Percentiles rank a stretch among this genome's conserved stretches.
Evolutionary conservation across 2,797 vertebrate genomes (phyloP).

Genomic region (Thunnus albacares): DNA sequence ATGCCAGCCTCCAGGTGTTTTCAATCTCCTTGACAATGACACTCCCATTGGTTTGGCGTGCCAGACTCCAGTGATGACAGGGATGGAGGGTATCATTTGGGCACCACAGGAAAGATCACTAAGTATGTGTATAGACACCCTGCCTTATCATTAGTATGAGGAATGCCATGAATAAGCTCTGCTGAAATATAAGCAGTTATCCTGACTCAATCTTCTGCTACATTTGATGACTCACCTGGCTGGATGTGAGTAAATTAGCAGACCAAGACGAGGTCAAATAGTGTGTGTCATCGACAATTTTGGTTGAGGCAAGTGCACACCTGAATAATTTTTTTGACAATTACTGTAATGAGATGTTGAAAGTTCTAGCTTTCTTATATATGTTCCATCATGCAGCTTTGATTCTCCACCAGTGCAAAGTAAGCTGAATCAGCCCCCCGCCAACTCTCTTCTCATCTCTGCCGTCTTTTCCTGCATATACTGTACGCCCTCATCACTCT

Average conservation of each 20-base stretch:
- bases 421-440: slow-evolving; percentile 68
- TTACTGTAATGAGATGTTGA: background rate
- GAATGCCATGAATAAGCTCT: slow-evolving; percentile 47
- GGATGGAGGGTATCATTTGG: slow-evolving; percentile 74
- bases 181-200: slow-evolving; percentile 41
- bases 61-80: slow-evolving; percentile 68
- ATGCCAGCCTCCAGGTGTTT: slow-evolving; percentile 75
- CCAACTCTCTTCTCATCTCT: slow-evolving; percentile 46
- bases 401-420: slow-evolving; percentile 60
- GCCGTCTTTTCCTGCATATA: slow-evolving; percentile 41
- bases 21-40: slow-evolving; percentile 60
- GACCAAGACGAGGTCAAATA: slow-evolving; percentile 47
- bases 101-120: slow-evolving; percentile 65
- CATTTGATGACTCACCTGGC: slow-evolving; percentile 66
- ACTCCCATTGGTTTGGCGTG: slow-evolving; percentile 59
- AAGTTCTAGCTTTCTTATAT: slow-evolving; percentile 18
- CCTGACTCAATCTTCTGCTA: slow-evolving; percentile 34
- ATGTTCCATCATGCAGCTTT: slow-evolving; percentile 47
- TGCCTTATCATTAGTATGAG: slow-evolving; percentile 72
- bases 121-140: slow-evolving; percentile 51
- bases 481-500: slow-evolving; percentile 69
- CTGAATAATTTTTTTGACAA: background rate
- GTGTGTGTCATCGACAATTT: slow-evolving; percentile 52
- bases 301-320: background rate
- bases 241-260: slow-evolving; percentile 42